Base-by-base conservation (phyloP, 2,113 vertebrate species). In the Notothenia coriiceps region DNA sequence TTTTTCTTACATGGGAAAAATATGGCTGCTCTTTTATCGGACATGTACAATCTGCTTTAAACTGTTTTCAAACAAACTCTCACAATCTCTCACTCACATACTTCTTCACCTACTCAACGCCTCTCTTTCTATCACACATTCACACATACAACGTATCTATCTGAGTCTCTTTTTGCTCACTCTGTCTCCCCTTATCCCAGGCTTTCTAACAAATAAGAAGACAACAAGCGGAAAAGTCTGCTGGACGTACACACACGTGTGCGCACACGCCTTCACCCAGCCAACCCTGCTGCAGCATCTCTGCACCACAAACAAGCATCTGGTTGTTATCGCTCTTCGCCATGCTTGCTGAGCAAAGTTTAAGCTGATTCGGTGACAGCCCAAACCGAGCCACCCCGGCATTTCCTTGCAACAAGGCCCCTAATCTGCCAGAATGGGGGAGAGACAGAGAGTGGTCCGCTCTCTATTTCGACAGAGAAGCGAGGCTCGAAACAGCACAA, bases 281-380 rank as follows among this genome's bases (percentile, higher is more conserved):
- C 75, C 68, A 74, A 79, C 86, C 78, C 79, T 68, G 71, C 80
- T 14, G 63, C 82, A 14, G 65, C 85, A 82, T 90, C 87, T 90
- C 85, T 77, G 80, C 91, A 88, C 83, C 18, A 73, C 87, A 93
- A 95, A 95, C 88, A 91, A 92, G 86, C 81, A 80, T 77, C 83
- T 61, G 81, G 88, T 79, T 87, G 93, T 95, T 95, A 95, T 96
- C 95, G 74, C 91, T 69, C 70, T 79, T 74, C 76, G 81, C 91
- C 95, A 96, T 86, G 83, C 93, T 91, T 29, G 84, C 92, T 91
- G 92, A 94, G 91, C 91, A 94, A 95, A 96, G 94, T 95, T 96
- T 95, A 95, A 95, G 94, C 94, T 94, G 94, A 96, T 95, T 91
- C 89, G 11, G 71, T 91, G 95, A 95, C 94, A 94, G 92, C 89